Conservation (phyloP, 2,113 vertebrate species). For the Elephantulus edwardii region DNA sequence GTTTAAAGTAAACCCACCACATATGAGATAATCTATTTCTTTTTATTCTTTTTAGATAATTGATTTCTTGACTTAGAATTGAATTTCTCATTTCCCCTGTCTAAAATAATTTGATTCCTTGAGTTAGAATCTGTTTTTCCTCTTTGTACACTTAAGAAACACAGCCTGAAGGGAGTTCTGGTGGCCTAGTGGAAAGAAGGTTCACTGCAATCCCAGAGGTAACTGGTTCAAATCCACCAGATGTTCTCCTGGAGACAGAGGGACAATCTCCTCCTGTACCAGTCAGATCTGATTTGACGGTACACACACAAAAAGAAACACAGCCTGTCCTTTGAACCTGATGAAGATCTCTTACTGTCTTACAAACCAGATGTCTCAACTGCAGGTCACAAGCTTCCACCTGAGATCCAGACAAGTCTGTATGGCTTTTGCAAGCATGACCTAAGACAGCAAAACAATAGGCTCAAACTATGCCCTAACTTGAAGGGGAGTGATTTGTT, state of each 20-base stretch:
- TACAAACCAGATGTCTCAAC: constrained; percentile 17
- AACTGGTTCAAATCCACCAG: too few relatives aligned
- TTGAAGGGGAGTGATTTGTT: not conserved
- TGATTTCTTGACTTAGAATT: not conserved
- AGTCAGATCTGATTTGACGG: too few relatives aligned
- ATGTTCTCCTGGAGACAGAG: too few relatives aligned
- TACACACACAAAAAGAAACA: too few relatives aligned
- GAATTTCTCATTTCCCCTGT: not conserved
- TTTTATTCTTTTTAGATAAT: too few relatives aligned
- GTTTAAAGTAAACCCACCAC: not conserved
- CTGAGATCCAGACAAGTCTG: not conserved
- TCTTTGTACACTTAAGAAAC: not conserved
- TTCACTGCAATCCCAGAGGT: too few relatives aligned
- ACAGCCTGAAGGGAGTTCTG: too few relatives aligned
- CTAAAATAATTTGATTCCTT: not conserved
- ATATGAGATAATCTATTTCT: constrained; percentile 17
- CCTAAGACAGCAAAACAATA: not conserved
- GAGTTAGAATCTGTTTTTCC: not conserved
- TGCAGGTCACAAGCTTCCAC: not conserved
- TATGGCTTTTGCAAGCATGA: constrained; percentile 23
- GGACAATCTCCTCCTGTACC: too few relatives aligned
- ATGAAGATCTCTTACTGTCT: not conserved
- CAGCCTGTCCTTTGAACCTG: not conserved
- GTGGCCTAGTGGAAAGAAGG: too few relatives aligned
- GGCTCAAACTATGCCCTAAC: not conserved